These are phyloP conservation scores for Calyptomena viridis DNA, from an alignment of 2,113 vertebrate species.

Conservation along the genomic window DNA sequence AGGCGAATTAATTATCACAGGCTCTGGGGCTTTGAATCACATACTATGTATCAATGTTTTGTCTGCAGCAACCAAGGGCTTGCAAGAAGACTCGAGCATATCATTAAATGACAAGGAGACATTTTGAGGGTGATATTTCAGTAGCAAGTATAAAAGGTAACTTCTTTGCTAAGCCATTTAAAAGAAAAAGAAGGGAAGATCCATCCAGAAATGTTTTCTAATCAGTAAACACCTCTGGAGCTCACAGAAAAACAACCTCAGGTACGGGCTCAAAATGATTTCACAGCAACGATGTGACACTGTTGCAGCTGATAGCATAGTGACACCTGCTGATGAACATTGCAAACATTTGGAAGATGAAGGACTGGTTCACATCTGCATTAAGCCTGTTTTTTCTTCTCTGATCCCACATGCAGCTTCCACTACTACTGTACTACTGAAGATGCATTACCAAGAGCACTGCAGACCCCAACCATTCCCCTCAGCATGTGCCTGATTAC, in stretches of 20 bases:
- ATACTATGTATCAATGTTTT: not conserved
- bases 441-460: not conserved
- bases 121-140: not conserved
- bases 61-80: not conserved
- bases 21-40: not conserved
- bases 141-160: not conserved
- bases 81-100: not conserved
- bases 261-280: not conserved
- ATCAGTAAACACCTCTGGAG: not conserved
- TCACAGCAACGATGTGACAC: not conserved
- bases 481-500: not conserved
- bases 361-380: not conserved
- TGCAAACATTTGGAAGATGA: not conserved
- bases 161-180: not conserved
- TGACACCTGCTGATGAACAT: conserved; percentile 28
- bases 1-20: conserved; percentile 11
- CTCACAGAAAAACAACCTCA: not conserved
- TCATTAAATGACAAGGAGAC: not conserved
- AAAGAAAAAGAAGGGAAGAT: not conserved
- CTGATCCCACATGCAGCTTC: not conserved
- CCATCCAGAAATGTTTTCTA: not conserved
- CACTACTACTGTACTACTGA: fast-evolving
- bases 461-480: not conserved
- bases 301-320: not conserved
- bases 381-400: fast-evolving